These are phyloP conservation scores for Brachypodius melanocephalos DNA, from an alignment of 2,113 vertebrate genomes.

Conservation along the genomic window DNA sequence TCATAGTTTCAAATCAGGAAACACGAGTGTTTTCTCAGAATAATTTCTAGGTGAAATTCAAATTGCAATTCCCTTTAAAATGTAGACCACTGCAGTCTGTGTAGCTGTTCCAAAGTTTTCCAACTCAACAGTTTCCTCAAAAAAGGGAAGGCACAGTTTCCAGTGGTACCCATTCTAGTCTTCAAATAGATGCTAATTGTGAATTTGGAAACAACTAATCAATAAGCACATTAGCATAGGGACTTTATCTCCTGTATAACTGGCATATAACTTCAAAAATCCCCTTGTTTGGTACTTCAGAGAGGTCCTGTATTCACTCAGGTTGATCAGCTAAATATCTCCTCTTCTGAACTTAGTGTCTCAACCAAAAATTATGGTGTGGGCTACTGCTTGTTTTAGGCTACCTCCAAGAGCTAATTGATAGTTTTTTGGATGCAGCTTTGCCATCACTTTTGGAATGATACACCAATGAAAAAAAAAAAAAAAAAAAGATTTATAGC, in stretches of 20 bases:
- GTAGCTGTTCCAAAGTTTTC: background rate
- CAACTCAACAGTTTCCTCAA: background rate
- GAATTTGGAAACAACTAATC: slow-evolving; percentile 45
- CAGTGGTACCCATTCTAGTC: background rate
- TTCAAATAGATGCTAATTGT: slow-evolving; percentile 25
- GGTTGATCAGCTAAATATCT: background rate
- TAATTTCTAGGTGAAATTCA: background rate
- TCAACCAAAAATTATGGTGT: background rate
- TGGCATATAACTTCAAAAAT: background rate
- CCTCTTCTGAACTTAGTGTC: background rate
- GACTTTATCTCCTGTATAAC: background rate
- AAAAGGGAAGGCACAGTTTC: background rate
- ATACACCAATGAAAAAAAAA: background rate
- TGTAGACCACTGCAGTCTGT: background rate
- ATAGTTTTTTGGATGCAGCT: background rate
- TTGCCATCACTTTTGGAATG: background rate
- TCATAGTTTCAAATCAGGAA: background rate
- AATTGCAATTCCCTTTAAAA: background rate
- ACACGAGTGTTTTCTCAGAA: background rate
- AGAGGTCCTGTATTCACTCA: background rate
- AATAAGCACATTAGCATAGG: slow-evolving; percentile 23
- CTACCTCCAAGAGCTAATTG: background rate
- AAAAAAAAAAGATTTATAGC: background rate
- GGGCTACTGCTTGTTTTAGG: background rate
- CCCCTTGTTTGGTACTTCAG: background rate